Percentiles rank a stretch among this genome's conserved stretches.
Evolutionary conservation across 2,888 invertebrate genomes (phyloP).

Genomic region (Chrysolina oricalcia): DNA sequence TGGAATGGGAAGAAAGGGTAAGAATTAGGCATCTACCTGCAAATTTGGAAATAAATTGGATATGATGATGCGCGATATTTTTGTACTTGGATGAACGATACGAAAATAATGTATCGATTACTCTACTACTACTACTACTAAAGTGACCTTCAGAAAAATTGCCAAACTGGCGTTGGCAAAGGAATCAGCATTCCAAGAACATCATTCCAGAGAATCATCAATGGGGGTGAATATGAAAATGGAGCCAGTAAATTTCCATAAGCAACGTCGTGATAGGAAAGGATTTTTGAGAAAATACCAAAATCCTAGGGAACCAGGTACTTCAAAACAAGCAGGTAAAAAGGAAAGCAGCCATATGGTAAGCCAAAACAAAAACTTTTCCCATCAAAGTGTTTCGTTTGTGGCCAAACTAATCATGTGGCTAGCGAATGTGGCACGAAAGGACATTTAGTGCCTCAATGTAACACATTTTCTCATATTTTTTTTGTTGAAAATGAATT

Average conservation of each 20-base stretch:
- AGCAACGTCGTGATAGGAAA: not conserved
- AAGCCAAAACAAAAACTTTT: not conserved
- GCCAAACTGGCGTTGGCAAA: constrained; percentile 38
- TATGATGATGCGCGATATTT: constrained; percentile 40
- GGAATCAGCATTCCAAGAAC: constrained; percentile 39
- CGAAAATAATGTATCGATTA: constrained; percentile 39
- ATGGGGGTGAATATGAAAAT: not conserved
- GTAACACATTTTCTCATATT: not conserved
- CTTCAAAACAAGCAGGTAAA: constrained; percentile 2
- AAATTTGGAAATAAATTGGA: constrained; percentile 40
- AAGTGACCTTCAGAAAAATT: constrained; percentile 23
- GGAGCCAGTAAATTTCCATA: not conserved
- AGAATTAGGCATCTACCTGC: constrained; percentile 44
- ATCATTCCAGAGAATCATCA: constrained; percentile 5
- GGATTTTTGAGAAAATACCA: not conserved
- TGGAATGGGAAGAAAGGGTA: constrained; percentile 41
- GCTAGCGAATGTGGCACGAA: not conserved
- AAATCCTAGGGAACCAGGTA: not conserved
- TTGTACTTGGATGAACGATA: constrained; percentile 44
- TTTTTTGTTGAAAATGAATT: not conserved
- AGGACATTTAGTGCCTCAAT: not conserved
- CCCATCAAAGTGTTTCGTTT: not conserved
- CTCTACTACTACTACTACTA: constrained; percentile 38
- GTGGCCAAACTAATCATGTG: not conserved
- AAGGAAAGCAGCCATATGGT: not conserved